Conservation (phyloP, 2,113 vertebrate genomes). For the Indicator indicator region DNA sequence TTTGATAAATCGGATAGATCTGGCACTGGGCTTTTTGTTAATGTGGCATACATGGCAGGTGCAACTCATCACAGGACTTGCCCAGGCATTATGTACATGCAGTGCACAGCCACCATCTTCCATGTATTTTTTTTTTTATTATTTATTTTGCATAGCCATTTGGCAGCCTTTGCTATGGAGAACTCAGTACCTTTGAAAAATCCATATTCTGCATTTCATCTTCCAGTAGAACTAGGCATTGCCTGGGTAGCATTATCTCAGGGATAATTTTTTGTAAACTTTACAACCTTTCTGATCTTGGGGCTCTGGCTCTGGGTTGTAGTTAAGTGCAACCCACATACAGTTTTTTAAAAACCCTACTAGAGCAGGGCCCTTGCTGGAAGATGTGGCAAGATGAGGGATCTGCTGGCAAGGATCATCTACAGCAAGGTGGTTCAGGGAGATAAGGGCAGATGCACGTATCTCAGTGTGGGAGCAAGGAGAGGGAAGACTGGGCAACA, state of each 20-base stretch:
- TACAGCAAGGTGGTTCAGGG: not conserved
- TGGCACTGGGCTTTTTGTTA: not conserved
- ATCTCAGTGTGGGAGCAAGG: not conserved
- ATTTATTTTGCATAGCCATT: not conserved
- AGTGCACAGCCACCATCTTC: rapidly evolving
- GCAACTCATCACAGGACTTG: rapidly evolving
- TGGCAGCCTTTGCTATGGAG: not conserved
- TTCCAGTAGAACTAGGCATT: not conserved
- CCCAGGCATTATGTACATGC: rapidly evolving
- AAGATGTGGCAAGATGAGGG: not conserved
- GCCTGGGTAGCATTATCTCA: not conserved
- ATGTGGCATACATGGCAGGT: not conserved
- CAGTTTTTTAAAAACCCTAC: not conserved
- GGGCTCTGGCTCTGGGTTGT: not conserved
- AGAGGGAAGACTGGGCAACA: not conserved
- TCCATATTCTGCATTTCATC: not conserved
- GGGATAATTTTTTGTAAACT: rapidly evolving
- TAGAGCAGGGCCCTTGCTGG: not conserved
- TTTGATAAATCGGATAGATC: not conserved
- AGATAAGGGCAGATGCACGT: not conserved
- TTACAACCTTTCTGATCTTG: not conserved
- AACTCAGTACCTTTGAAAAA: not conserved
- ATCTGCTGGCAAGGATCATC: not conserved
- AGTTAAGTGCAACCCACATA: not conserved
- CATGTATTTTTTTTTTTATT: not conserved